Base-by-base conservation (phyloP, 53 echinoderm and acorn worm species). In the Echinometra lucunter region DNA sequence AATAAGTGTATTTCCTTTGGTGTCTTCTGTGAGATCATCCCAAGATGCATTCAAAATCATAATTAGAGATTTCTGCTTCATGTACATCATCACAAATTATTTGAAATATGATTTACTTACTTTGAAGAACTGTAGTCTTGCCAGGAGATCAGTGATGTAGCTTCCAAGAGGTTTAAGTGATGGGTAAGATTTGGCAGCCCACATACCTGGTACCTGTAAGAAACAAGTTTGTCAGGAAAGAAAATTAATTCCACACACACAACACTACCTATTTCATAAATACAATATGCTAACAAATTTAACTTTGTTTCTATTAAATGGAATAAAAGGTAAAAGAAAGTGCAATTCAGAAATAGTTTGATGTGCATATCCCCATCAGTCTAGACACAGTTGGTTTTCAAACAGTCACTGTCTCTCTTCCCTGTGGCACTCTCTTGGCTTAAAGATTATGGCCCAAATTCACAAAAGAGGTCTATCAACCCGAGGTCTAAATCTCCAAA, bases 121-220 rank as follows among this genome's bases (percentile, higher is more conserved):
- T 91, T 95, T 98, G 74, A 98, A 97, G 94, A 96, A 97, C 91
- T 97, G 98, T 40, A 98, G 25, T 91, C 98, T 98, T 49, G 99
- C 98, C 66, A 98, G 94, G 7, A 98, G 97, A 89, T 98, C 99
- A 81, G 97, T 97, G 94, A 98, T 95, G 95, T 98, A 98, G 58
- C 97, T 97, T 4, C 98, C 98, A 6, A 98, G 95, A 47, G 98
- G 98, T 85, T 98, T 98, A 35, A 98, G 92, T 7, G 99, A 98
- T 66, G 99, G 99, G 90, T 98, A 98, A 6, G 99, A 98, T 90
- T 98, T 98, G 27, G 99, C 98, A 27, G 97, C 97, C 99, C 99
- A 98, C 94, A 98, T 96, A 37, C 88, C 97, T 55, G 99, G 99
- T 21, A 98, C 98, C 99, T 97, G 66, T 23, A 25, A 63, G 12